Evolutionary conservation across 2,888 invertebrate genomes (phyloP).

Genomic region (Zaprionus bogoriensis): DNA sequence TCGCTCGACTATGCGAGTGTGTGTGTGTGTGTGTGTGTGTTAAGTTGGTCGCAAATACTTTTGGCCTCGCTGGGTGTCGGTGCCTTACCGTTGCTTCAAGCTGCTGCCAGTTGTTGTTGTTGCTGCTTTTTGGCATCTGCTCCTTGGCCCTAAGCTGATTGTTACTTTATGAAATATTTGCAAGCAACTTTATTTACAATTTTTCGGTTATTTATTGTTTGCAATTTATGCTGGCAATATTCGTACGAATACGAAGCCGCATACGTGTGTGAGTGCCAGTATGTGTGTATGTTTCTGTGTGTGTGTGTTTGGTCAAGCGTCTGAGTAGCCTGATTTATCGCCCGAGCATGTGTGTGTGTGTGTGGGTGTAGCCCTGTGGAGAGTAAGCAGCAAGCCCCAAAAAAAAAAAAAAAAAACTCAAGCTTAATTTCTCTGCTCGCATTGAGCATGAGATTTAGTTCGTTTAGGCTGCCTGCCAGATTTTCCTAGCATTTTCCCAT

Average conservation of each 20-base stretch:
- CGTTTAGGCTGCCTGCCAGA: too few relatives aligned
- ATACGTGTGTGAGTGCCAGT: slow-evolving; percentile 36
- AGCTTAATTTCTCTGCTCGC: too few relatives aligned
- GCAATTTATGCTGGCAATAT: slow-evolving; percentile 74
- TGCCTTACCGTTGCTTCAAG: slow-evolving; percentile 72
- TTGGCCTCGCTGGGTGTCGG: slow-evolving; percentile 76
- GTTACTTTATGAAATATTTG: slow-evolving; percentile 79
- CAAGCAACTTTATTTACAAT: slow-evolving; percentile 79
- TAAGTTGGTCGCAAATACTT: slow-evolving; percentile 74
- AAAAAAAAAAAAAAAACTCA: too few relatives aligned
- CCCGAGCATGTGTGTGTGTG: slow-evolving; percentile 11
- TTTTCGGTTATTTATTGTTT: slow-evolving; percentile 80
- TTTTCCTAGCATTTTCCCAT: too few relatives aligned
- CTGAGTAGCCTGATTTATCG: slow-evolving; percentile 67
- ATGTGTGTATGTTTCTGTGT: slow-evolving; percentile 52
- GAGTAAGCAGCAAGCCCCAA: too few relatives aligned
- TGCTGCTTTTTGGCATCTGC: slow-evolving; percentile 68
- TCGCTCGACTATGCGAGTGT: slow-evolving; percentile 17
- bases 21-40: slow-evolving; percentile 46
- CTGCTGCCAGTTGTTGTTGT: slow-evolving; percentile 20
- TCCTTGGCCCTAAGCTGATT: slow-evolving; percentile 77
- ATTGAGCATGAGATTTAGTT: not conserved
- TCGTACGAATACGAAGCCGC: slow-evolving; percentile 19
- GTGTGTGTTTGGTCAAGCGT: slow-evolving; percentile 72
- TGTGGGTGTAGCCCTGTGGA: slow-evolving; percentile 39